These are phyloP conservation scores for Sebastes steindachneri DNA, from an alignment of 2,797 vertebrate species.

Conservation along the genomic window DNA sequence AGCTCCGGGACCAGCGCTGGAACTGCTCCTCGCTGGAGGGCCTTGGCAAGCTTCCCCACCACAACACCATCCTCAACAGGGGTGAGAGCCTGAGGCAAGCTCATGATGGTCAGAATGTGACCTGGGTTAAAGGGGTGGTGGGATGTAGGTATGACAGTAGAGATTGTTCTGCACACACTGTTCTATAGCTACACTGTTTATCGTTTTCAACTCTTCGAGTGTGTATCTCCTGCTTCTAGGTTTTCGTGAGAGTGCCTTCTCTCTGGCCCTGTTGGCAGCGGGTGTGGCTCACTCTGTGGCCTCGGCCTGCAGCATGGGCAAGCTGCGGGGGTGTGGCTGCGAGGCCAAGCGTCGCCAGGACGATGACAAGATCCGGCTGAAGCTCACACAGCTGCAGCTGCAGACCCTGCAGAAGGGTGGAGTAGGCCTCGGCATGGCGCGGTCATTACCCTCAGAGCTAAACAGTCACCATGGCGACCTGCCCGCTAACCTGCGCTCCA, in stretches of 20 bases:
- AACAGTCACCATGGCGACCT: conserved; percentile 72
- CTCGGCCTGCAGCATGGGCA: conserved; percentile 93
- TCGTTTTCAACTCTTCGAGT: background rate
- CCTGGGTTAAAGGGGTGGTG: background rate
- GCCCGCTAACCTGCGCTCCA: conserved; percentile 76
- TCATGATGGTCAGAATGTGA: conserved; percentile 14
- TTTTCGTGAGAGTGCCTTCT: conserved; percentile 93
- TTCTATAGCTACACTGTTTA: background rate
- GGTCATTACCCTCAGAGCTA: conserved; percentile 73
- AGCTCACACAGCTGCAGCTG: conserved; percentile 91
- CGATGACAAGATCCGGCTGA: conserved; percentile 90
- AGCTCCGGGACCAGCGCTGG: conserved; percentile 92
- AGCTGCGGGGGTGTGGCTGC: conserved; percentile 91
- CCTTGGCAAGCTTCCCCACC: conserved; percentile 88
- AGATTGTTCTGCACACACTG: background rate
- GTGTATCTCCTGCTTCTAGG: conserved; percentile 75
- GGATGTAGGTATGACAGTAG: background rate
- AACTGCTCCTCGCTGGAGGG: conserved; percentile 92
- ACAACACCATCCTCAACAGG: conserved; percentile 90
- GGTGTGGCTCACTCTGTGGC: conserved; percentile 94
- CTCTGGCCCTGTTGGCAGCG: conserved; percentile 91
- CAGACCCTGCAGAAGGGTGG: conserved; percentile 89
- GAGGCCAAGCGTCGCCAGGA: conserved; percentile 88
- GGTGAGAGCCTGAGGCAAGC: conserved; percentile 78
- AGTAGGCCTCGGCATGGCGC: conserved; percentile 63